Evolutionary conservation across 2,888 invertebrate genomes (phyloP).

Genomic region (Osmoderma eremita): DNA sequence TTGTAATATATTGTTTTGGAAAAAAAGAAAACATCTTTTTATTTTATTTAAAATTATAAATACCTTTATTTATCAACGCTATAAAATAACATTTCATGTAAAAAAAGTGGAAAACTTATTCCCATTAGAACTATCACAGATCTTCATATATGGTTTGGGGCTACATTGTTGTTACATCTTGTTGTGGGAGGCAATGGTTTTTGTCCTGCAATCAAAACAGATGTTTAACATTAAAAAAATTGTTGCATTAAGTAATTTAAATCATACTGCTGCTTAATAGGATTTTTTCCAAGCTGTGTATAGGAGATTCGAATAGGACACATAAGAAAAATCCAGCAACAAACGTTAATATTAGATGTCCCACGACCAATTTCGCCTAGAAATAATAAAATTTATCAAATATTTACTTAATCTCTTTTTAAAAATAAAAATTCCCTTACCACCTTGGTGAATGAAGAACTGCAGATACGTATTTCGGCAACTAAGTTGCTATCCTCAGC

Average conservation of each 20-base stretch:
- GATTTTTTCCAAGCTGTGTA: slow-evolving; percentile 76
- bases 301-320: slow-evolving; percentile 76
- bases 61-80: neutral
- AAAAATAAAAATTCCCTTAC: slow-evolving; percentile 62
- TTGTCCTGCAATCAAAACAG: neutral
- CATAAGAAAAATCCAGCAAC: slow-evolving; percentile 71
- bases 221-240: neutral
- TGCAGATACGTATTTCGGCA: too few species aligned
- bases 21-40: neutral
- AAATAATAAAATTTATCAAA: neutral
- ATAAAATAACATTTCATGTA: neutral
- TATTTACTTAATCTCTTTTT: neutral
- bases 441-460: too few species aligned
- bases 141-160: too few species aligned
- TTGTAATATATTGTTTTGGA: slow-evolving; percentile 32
- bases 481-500: too few species aligned
- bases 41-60: slow-evolving; percentile 14
- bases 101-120: neutral
- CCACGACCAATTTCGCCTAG: slow-evolving; percentile 58
- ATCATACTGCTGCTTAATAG: slow-evolving; percentile 68
- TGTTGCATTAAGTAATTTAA: too few species aligned
- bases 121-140: too few species aligned
- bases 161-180: too few species aligned
- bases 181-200: neutral
- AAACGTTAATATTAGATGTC: slow-evolving; percentile 73